Base-by-base conservation (phyloP, 1,140 invertebrate genomes). In the Drosophila varians region DNA sequence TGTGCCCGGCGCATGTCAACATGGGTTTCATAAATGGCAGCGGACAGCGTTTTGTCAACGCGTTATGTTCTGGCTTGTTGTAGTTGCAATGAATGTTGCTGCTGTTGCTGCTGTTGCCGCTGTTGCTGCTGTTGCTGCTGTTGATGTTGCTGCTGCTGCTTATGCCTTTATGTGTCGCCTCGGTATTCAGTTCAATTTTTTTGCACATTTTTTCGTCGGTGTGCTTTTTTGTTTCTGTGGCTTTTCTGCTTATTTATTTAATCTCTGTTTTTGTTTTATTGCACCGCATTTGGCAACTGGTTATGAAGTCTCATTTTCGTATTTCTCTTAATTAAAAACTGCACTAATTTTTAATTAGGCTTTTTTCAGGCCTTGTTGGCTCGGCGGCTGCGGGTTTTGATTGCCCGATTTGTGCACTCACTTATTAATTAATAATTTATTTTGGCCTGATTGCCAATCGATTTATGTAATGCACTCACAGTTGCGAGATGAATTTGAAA, bases 291-390 rank as follows among this genome's bases (percentile, higher is more conserved):
- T 82, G 82, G 80, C 82, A 87, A 80, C 80, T 87, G 80, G 80
- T 86, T 86, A 86, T 86, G 82, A 87, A 86, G 80, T 87, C 82
- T 86, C 80, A 82, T 80, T 86, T 78, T 78, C 43, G 78, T 77
- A 82, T 82, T 82, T 83, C 74, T 84, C 78, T 79, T 84, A 83
- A 83, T 83, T 83, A 83, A 83, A 82, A 87, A 80, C 77, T 83
- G 79, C 70, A 82, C 80, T 86, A 76, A 86, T 86, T 87, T 84
- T 80, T 77, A 86, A 86, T 86, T 86, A 86, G 76, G 68, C 55
- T 74, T 74, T 65, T 71, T 61, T 73, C 36, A 43, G 9, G 47
- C 60, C 60, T 43, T 66, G 11, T 66, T 36, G 21, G 62, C 14
- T 42, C 28, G 11, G 57, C 43, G 14, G 16, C 45, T 52, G 36